A percentile compares a stretch with the other conserved stretches of the same genome.
Conservation (phyloP, 1,140 invertebrate species). For the Arctopsyche grandis region DNA sequence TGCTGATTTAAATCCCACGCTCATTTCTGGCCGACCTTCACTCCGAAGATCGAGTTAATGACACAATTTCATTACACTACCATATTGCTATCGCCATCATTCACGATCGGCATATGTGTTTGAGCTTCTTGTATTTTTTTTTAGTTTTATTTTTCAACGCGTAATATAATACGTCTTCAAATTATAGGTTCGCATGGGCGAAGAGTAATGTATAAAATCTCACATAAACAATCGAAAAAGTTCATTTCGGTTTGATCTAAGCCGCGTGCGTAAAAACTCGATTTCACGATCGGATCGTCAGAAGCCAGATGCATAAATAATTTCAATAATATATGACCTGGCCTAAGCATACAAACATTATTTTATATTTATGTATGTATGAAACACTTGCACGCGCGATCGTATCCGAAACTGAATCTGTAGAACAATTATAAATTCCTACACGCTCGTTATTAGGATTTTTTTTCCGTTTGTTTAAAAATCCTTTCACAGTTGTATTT, state of each 20-base stretch:
- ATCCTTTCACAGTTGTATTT: too few species aligned
- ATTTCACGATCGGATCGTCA: background rate
- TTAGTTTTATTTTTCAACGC: background rate
- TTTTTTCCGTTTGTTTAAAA: too few species aligned
- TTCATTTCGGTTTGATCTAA: slow-evolving; percentile 4
- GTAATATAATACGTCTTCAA: background rate
- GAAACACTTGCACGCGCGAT: too few species aligned
- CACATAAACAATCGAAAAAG: slow-evolving; percentile 10
- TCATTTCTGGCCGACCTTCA: slow-evolving; percentile 33
- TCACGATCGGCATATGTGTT: background rate
- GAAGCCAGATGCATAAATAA: slow-evolving; percentile 30
- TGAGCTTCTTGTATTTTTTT: slow-evolving; percentile 3
- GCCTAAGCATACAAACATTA: background rate
- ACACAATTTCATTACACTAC: slow-evolving; percentile 24
- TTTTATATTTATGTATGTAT: too few species aligned
- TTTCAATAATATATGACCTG: slow-evolving; percentile 4
- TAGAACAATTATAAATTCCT: too few species aligned
- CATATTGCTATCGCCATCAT: background rate
- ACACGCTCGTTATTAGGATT: too few species aligned
- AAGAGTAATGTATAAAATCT: background rate
- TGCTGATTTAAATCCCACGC: slow-evolving; percentile 19
- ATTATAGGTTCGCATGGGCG: slow-evolving; percentile 11
- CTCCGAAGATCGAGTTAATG: slow-evolving; percentile 23
- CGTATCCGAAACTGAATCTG: too few species aligned
- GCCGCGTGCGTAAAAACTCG: background rate